phyloP scores from a whole-genome alignment of 1,140 invertebrate species.

The Reticulitermes speratus region DNA sequence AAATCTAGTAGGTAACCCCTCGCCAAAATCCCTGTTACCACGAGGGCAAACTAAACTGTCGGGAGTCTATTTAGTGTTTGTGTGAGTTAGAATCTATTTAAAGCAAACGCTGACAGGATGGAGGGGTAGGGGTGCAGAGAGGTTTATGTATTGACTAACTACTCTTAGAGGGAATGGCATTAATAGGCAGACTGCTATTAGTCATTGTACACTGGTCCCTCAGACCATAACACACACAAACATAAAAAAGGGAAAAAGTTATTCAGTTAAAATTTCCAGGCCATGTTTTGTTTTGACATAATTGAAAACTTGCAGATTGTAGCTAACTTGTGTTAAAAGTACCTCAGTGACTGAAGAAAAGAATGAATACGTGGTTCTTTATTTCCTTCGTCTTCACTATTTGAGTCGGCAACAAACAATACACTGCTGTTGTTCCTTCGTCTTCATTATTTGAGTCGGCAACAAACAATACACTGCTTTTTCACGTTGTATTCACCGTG shows the following conservation, averaged over 20 bases:
- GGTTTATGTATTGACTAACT: constrained; percentile 8
- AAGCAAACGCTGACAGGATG: neutral
- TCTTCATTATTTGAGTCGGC: too few relatives aligned
- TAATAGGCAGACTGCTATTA: neutral
- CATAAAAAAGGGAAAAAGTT: neutral
- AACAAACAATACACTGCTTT: too few relatives aligned
- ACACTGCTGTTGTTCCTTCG: too few relatives aligned
- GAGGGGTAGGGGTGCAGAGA: neutral
- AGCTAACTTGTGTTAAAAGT: neutral
- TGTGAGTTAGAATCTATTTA: neutral
- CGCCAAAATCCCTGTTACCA: neutral
- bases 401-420: too few relatives aligned
- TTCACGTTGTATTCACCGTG: too few relatives aligned
- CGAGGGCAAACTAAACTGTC: neutral
- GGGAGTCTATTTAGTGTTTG: constrained; percentile 5
- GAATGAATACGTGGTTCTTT: neutral
- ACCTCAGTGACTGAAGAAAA: neutral
- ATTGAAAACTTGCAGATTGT: neutral
- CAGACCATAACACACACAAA: too few relatives aligned
- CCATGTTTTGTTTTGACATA: neutral
- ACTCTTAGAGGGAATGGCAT: neutral
- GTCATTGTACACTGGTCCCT: constrained; percentile 1
- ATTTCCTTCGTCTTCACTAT: too few relatives aligned
- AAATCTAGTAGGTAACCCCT: neutral
- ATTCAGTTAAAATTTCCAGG: neutral